Conservation (phyloP, 2,888 invertebrate genomes). For the Hermodice carunculata region DNA sequence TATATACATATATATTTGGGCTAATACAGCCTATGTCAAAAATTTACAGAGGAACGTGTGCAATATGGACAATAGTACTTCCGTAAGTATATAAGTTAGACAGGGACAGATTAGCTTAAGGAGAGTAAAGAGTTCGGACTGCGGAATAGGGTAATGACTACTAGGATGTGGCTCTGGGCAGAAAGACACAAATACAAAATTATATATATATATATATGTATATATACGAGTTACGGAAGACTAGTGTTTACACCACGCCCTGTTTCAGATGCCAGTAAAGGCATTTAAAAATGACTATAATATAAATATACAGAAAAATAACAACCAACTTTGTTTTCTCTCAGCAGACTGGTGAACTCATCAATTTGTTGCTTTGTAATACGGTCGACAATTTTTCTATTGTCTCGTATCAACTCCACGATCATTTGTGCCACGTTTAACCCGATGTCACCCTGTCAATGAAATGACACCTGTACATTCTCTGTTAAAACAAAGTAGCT, state of each 20-base stretch:
- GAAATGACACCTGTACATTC: no score
- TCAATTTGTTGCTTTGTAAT: slow-evolving; percentile 68
- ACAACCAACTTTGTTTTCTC: slow-evolving; percentile 59
- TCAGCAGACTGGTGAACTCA: slow-evolving; percentile 63
- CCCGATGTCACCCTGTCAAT: slow-evolving; percentile 70
- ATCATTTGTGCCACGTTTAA: slow-evolving; percentile 69
- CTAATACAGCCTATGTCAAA: no score
- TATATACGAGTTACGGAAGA: background rate
- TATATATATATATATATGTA: background rate
- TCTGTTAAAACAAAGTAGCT: no score
- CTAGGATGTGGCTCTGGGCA: no score
- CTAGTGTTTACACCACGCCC: background rate
- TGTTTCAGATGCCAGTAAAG: background rate
- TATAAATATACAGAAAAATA: background rate
- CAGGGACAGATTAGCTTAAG: no score
- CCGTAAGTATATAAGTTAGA: no score
- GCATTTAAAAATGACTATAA: background rate
- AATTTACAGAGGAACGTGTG: no score
- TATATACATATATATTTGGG: slow-evolving; percentile 1
- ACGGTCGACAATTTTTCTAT: slow-evolving; percentile 68
- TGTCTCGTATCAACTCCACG: slow-evolving; percentile 68
- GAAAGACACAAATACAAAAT: no score
- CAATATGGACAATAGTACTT: no score
- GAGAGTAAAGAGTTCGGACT: no score
- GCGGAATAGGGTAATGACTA: no score